A percentile compares a stretch with the other conserved stretches of the same genome.
Conservation (phyloP, 2,888 invertebrate species). For the Cotesia congregata region DNA sequence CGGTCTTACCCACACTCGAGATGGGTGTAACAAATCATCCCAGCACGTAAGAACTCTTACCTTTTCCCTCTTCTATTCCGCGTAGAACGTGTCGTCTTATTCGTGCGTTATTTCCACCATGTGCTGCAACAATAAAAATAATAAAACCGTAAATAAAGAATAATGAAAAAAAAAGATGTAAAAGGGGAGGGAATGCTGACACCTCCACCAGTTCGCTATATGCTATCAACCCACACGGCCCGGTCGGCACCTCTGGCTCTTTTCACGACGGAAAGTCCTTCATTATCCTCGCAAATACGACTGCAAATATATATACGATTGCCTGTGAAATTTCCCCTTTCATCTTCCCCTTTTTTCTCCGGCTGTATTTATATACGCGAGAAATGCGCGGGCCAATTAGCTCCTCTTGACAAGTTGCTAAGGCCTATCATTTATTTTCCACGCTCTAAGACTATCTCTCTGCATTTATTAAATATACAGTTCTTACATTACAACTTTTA, state of each 20-base stretch:
- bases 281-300: slow-evolving; percentile 41
- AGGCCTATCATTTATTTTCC: slow-evolving; percentile 20
- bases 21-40: slow-evolving; percentile 42
- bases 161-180: background rate
- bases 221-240: slow-evolving; percentile 32
- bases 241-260: slow-evolving; percentile 37
- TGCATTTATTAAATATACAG: background rate
- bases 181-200: background rate
- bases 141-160: background rate
- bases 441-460: background rate
- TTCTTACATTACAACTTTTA: slow-evolving; percentile 7
- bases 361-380: slow-evolving; percentile 13
- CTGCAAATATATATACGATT: slow-evolving; percentile 35
- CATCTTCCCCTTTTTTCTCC: slow-evolving; percentile 11
- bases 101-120: background rate
- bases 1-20: slow-evolving; percentile 42
- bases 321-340: slow-evolving; percentile 29
- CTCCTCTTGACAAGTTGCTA: slow-evolving; percentile 30
- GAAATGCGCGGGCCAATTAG: slow-evolving; percentile 33
- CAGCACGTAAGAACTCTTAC: slow-evolving; percentile 31
- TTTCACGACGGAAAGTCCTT: slow-evolving; percentile 37
- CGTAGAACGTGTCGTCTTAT: background rate
- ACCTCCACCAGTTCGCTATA: slow-evolving; percentile 8
- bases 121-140: background rate
- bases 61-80: slow-evolving; percentile 27